Evolutionary conservation across 2,888 invertebrate genomes (phyloP), one percentile per base, ranked within the genome.

Genomic region (Coremacera marginata): DNA sequence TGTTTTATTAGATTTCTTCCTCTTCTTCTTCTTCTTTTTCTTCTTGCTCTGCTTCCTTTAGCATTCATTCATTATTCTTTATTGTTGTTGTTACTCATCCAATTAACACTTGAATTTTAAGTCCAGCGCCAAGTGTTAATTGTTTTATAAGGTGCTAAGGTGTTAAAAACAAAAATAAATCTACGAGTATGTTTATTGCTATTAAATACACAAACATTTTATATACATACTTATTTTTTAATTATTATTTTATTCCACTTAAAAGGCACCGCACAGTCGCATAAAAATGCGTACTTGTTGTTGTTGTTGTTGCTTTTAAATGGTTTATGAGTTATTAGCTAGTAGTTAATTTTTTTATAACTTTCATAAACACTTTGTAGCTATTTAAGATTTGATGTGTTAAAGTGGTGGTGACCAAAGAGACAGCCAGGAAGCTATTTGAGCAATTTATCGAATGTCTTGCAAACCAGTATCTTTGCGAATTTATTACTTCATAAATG

Each of bases 141-240:
- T 85, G 83, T 82, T 80, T 84, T 80, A 82, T 79, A 87, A 86
- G 84, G 84, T 86, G 86, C 83, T 86, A 85, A 86, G 68, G 68
- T 68, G 68, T 51, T 68, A 51, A 68, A 44, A 44, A 44, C 11
- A 14, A 11, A 44, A 44, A 11, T 11, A 44, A 44, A 44, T 44
- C 44, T 11, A 44, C 44, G 25, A 63, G 25, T 37, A 25, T 49
- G 60, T 62, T 62, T 60, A 72, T 62, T 62, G 60, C 19, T 49
- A 72, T 72, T 60, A 72, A 72, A 72, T 60, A 25, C 25, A 19
- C 27, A 31, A 60, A 14, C 19, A 9, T 37, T 72, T 19, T 62
- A 68, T 44, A 49, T 51, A 8, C 49, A 70, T 72, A 37, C 31
- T 65, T 65, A 37, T 22, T 19, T n/a, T 70, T 71, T 67, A 55